Conservation (phyloP, 1,140 invertebrate species). For the Macrosteles quadrilineatus region DNA sequence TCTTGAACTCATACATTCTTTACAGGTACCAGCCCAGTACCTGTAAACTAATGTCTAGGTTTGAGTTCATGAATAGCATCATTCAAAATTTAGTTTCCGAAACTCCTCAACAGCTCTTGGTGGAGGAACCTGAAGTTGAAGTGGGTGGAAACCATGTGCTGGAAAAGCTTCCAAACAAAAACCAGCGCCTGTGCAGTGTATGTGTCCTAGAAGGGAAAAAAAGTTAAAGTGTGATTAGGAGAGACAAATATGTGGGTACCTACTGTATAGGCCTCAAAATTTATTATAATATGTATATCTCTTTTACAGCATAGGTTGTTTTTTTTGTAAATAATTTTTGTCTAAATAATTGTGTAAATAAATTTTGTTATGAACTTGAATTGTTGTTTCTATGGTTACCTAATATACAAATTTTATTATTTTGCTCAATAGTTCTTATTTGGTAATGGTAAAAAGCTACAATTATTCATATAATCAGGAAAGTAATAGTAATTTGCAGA, state of each 20-base stretch:
- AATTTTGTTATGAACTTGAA: too few relatives aligned
- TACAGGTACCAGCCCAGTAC: neutral
- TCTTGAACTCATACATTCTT: constrained; percentile 11
- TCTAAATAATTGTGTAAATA: too few relatives aligned
- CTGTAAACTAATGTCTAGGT: neutral
- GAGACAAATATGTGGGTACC: too few relatives aligned
- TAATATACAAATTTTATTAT: too few relatives aligned
- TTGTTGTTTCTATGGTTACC: too few relatives aligned
- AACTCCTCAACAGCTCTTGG: neutral
- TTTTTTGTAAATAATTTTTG: too few relatives aligned
- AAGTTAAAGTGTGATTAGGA: too few relatives aligned
- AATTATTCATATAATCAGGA: too few relatives aligned
- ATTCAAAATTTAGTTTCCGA: neutral
- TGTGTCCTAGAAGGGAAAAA: neutral
- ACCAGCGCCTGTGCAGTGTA: neutral
- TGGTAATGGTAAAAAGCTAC: constrained; percentile 1
- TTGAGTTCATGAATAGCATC: neutral
- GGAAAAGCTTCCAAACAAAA: neutral
- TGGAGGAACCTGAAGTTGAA: neutral
- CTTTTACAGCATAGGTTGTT: too few relatives aligned
- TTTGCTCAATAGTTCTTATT: neutral
- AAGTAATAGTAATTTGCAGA: neutral
- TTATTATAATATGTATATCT: too few relatives aligned
- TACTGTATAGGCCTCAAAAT: too few relatives aligned
- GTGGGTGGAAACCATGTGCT: neutral